A percentile compares a stretch with the other conserved stretches of the same genome.
Conservation (phyloP, 2,888 invertebrate species). For the Scaptomyza tumidula region DNA sequence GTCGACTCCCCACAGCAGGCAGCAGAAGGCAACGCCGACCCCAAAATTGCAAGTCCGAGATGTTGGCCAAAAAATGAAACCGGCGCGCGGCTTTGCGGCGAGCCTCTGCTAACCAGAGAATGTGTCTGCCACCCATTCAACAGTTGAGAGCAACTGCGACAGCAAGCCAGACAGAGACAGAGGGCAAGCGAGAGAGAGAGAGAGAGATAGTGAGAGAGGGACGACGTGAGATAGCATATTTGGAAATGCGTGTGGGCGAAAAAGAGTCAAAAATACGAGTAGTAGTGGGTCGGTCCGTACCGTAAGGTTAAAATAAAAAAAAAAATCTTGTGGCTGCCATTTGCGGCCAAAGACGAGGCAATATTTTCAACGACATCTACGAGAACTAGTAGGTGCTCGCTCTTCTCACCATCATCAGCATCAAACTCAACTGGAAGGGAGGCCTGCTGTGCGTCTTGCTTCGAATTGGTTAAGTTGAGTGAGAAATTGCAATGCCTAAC, state of each 20-base stretch:
- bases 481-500: constrained; percentile 57
- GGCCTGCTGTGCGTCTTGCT: background rate
- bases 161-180: constrained; percentile 13
- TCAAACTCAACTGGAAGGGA: constrained; percentile 1
- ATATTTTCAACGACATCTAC: constrained; percentile 42
- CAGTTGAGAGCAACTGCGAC: constrained; percentile 37
- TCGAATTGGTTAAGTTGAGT: constrained; percentile 50
- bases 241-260: constrained; percentile 16
- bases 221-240: background rate
- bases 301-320: constrained; percentile 46
- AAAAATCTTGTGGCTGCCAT: constrained; percentile 80
- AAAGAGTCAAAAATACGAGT: constrained; percentile 6
- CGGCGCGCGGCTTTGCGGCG: constrained; percentile 74
- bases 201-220: background rate
- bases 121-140: constrained; percentile 42
- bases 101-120: constrained; percentile 72
- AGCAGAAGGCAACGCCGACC: constrained; percentile 31
- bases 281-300: constrained; percentile 21
- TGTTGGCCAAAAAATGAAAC: constrained; percentile 61
- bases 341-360: constrained; percentile 81
- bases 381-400: constrained; percentile 36
- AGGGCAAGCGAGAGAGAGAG: constrained; percentile 7
- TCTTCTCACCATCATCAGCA: constrained; percentile 3
- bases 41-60: constrained; percentile 56
- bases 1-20: constrained; percentile 18